Evolutionary conservation across 2,888 invertebrate species (phyloP), one percentile per base, ranked within the genome.

Genomic region (Lamellibrachia columna): DNA sequence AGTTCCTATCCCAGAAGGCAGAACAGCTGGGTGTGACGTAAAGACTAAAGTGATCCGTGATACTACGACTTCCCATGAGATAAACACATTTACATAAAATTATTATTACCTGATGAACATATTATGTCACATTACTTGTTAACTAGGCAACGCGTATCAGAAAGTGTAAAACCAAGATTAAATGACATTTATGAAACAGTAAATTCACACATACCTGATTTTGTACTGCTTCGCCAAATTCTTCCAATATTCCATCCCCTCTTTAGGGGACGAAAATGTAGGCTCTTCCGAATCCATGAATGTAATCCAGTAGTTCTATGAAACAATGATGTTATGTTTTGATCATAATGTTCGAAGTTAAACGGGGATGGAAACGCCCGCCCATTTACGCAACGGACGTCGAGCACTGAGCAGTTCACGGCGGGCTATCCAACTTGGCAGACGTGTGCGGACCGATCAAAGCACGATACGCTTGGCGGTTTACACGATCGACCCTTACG

Each of bases 191-290:
- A 52, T n/a, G 15, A 90, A 22, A 15, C 90, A 15, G 15, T n/a
- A 91, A 15, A 90, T 52, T 60, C 58, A 58, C 15, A 75, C 75
- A 28, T 90, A 93, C 93, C 91, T 93, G 60, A 94, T 75, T 92
- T 93, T 93, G 90, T 93, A 94, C 7, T 94, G 92, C 22, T 75
- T 90, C 9, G 94, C 93, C 53, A 92, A 52, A 28, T 92, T 91
- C 90, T 93, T 93, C 94, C 94, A 94, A 91, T 94, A 94, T 11
- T 92, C 90, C 60, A 91, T 75, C 91, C 94, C 94, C 92, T 94
- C 94, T 91, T 94, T 90, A 40, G 93, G n/a, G 90, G 94, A 93
- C 22, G 92, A 91, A 92, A 94, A 94, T 60, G 75, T 22, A 22
- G 75, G 75, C n/a, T 75, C 75, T 6, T 75, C 75, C 22, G 75